Conservation (phyloP, 2,797 vertebrate genomes). For the Urocyon cinereoargenteus region DNA sequence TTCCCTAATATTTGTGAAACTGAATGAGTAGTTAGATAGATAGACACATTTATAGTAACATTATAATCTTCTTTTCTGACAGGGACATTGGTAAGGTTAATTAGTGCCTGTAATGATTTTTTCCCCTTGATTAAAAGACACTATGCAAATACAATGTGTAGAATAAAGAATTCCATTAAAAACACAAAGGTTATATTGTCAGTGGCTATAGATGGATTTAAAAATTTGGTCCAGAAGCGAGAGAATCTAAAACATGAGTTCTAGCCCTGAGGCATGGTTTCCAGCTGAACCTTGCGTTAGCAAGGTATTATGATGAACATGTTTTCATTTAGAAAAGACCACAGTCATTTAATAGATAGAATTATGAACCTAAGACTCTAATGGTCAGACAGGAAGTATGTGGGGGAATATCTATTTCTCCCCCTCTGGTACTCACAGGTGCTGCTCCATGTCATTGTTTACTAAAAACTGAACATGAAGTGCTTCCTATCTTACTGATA, state of each 20-base stretch:
- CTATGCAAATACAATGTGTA: slow-evolving; percentile 55
- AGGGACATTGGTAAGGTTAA: slow-evolving; percentile 62
- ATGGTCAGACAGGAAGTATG: background rate
- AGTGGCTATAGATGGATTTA: background rate
- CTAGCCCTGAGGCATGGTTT: background rate
- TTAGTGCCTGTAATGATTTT: slow-evolving; percentile 63
- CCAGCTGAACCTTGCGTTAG: too few relatives aligned
- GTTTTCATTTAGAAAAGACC: slow-evolving; percentile 25
- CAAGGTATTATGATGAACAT: background rate
- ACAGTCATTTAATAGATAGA: background rate
- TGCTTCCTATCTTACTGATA: background rate
- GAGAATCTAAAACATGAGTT: slow-evolving; percentile 38
- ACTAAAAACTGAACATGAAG: background rate
- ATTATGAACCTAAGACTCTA: slow-evolving; percentile 11
- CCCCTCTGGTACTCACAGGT: background rate
- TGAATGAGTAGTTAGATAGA: slow-evolving; percentile 38
- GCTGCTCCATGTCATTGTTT: background rate
- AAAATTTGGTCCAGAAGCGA: slow-evolving; percentile 1
- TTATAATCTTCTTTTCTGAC: slow-evolving; percentile 48
- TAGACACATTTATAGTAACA: slow-evolving; percentile 36
- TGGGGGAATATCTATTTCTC: background rate
- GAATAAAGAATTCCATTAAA: slow-evolving; percentile 53
- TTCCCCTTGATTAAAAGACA: slow-evolving; percentile 53
- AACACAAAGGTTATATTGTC: slow-evolving; percentile 23
- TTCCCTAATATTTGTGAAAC: slow-evolving; percentile 51